Base-by-base conservation (phyloP, 2,113 vertebrate genomes). In the Gambusia affinis region DNA sequence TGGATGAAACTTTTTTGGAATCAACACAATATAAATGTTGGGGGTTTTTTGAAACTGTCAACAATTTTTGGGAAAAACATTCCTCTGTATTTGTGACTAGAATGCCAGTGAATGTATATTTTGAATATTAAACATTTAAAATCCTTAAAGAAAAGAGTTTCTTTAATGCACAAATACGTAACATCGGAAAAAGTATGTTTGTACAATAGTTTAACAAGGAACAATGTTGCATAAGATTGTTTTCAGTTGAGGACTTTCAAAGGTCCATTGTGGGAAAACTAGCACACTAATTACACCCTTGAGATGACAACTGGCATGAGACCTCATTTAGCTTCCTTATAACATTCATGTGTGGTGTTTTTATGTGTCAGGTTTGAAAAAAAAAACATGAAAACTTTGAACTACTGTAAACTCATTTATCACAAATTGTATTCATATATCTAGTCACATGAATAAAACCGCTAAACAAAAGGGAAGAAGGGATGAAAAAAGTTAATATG, bases 331-430 rank as follows among this genome's bases (percentile, higher is more conserved):
- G n/a, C n/a, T 28, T 73, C 64, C 64, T 78, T 29, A 14, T 60
- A 70, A 57, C 70, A 19, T 63, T 83, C 51, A 67, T 70, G 79
- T 82, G 37, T 80, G 64, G 69, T 85, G 64, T n/a, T n/a, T 12
- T 8, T 51, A 37, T 37, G 35, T 37, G 10, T 4, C 5, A n/a
- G 5, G 0, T 2, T n/a, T 29, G 4, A n/a, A 76, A 61, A 37
- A 24, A 12, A 24, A 65, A 65, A 8, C 22, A 24, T 35, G 8
- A 8, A 33, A 11, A 12, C 37, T 12, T 33, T 65, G 22, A 65
- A 39, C 30, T 63, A 47, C 14, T 47, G 15, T 47, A 19, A 57
- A 24, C 51, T 57, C 51, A 57, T 24, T 57, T 22, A 10, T 57
- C 24, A 57, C 7, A n/a, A 57, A 57, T 57, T 8, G 8, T 8